Base-by-base conservation (phyloP, 2,888 invertebrate genomes). In the Calephelis perditalis region DNA sequence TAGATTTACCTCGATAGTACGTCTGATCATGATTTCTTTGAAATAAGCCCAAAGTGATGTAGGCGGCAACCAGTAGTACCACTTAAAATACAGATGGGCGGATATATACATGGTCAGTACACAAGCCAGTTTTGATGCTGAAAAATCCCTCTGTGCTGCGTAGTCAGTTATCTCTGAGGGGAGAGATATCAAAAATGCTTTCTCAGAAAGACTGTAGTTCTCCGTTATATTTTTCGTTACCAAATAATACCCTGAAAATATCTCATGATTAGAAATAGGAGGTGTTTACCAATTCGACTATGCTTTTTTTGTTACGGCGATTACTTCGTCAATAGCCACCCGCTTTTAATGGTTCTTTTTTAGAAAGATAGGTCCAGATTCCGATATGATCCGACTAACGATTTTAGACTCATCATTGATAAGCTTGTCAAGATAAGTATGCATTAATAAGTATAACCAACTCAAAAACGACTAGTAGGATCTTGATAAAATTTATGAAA, bases 11-110 rank as follows among this genome's bases (percentile, higher is more conserved):
- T 86, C 81, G 62, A 88, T 78, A 5, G 86, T 82, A 68, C 86
- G 88, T 10, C 83, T 71, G 62, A 86, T 82, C 79, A 90, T 77
- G 2, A 79, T 56, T 65, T 87, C 86, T 67, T 81, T 82, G 67
- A 89, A 90, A 63, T 82, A 87, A 9, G 58, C 59, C 89, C 89
- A 90, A 2, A 89, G 71, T 0, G 68, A 70, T 0, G 40, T 58
- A 0, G 89, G 84, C 0, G 83, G 63, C 15, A 75, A 68, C 88
- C 88, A 89, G 67, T 84, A 87, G 60, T 80, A 82, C 74, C 81
- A 78, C 67, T 83, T 87, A 70, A 86, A 89, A 67, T 79, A 81
- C 11, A 74, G 11, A 67, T 89, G 89, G 0, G 81, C 68, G 62
- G 70, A 69, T 26, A 86, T 60, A 63, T 90, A 89, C 10, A 90